Evolutionary conservation across 2,797 vertebrate species (phyloP), one percentile per base, ranked within the genome.

Genomic region (Malurus leucopterus): DNA sequence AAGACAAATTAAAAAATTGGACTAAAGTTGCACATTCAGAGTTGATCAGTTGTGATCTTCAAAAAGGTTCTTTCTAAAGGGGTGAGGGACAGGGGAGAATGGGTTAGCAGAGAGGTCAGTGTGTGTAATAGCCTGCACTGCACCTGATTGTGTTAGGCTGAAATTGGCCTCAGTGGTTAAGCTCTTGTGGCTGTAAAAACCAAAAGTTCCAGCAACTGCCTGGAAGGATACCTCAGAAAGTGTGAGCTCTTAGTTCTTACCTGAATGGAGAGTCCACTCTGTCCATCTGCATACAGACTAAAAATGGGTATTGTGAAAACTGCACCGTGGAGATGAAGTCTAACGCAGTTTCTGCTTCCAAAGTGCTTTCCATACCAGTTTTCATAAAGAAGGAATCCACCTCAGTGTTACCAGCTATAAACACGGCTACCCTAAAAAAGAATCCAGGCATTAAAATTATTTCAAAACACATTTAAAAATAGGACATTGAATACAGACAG

Each of bases 281-380:
- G 90, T 99, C 99, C 99, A 99, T 99, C 97, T 99, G 99, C 96
- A 99, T 98, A 94, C 99, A 99, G 46, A 99, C 98, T 77, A 99
- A 96, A 97, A 99, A 99, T 1, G 99, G 99, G 89, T 99, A 99
- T 85, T 99, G 97, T 1, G 99, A 99, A 97, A 99, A 99, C 95
- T 99, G 98, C 76, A 99, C 99, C 0, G 99, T 99, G 67, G 99
- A 98, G 96, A 99, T 97, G 90, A 99, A 99, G 93, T 99, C 98
- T 58, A 99, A 94, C 1, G 98, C 68, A 0, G 97, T 98, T 95
- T 99, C 99, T 3, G 96, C 96, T 96, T 99, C 99, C 18, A 98
- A 95, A 89, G 98, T 98, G 78, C 97, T 97, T 94, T 99, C 98
- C 95, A 99, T 93, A 26, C 99, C 98, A 2, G 97, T 94, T 77